phyloP scores from a whole-genome alignment of 2,888 invertebrate genomes.

The Troides oblongomaculatus region DNA sequence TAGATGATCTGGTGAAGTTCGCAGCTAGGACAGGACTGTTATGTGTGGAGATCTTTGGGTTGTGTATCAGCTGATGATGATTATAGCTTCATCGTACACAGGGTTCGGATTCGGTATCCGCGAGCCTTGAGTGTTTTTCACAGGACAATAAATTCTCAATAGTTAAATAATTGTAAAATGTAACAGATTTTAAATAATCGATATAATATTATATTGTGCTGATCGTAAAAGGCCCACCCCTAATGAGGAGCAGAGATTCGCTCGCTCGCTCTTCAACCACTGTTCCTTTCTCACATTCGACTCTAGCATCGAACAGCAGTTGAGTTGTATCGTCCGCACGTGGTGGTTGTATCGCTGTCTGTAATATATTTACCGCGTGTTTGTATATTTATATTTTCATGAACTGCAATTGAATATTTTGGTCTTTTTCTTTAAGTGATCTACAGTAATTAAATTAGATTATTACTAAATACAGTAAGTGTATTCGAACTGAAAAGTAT shows the following conservation, averaged over 20 bases:
- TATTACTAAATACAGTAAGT: background rate
- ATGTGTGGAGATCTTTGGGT: too few species aligned
- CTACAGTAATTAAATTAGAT: background rate
- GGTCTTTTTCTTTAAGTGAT: conserved; percentile 11
- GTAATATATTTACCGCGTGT: conserved; percentile 52
- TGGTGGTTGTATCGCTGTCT: conserved; percentile 36
- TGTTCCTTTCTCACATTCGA: conserved; percentile 39
- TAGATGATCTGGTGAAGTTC: too few species aligned
- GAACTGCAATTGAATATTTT: conserved; percentile 31
- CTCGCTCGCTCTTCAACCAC: conserved; percentile 46
- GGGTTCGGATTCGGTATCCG: too few species aligned
- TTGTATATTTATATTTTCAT: conserved; percentile 42
- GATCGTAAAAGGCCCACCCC: conserved; percentile 30
- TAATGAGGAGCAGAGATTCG: conserved; percentile 39
- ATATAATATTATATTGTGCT: background rate
- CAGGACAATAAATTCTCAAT: background rate
- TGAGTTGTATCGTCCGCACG: conserved; percentile 43
- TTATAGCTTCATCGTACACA: too few species aligned
- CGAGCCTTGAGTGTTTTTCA: background rate
- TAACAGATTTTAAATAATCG: conserved; percentile 6
- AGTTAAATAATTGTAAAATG: background rate
- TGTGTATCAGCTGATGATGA: too few species aligned
- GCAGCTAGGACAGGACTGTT: too few species aligned
- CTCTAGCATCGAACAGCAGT: conserved; percentile 36
- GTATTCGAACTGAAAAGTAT: background rate